These are phyloP conservation scores for Euplagia quadripunctaria DNA, from an alignment of 2,888 invertebrate genomes.

Conservation along the genomic window DNA sequence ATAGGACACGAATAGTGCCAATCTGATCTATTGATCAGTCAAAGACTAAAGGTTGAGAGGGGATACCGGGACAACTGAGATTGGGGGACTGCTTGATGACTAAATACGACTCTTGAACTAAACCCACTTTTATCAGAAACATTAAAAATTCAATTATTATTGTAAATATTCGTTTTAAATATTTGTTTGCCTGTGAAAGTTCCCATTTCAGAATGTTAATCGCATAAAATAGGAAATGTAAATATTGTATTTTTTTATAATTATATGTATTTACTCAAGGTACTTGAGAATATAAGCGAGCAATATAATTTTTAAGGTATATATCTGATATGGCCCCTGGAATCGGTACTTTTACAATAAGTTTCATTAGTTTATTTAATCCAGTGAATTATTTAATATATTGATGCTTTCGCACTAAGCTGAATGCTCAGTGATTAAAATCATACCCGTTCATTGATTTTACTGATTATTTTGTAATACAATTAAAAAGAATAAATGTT, in stretches of 20 bases:
- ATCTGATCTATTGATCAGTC: neutral
- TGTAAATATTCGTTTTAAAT: slow-evolving; percentile 55
- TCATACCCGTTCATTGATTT: slow-evolving; percentile 26
- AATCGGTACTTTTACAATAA: slow-evolving; percentile 64
- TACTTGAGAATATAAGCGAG: slow-evolving; percentile 66
- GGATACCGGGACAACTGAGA: neutral
- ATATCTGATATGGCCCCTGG: slow-evolving; percentile 56
- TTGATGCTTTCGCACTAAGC: slow-evolving; percentile 59
- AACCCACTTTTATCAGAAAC: slow-evolving; percentile 1
- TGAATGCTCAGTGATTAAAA: slow-evolving; percentile 40
- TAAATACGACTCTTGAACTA: neutral
- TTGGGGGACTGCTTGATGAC: neutral
- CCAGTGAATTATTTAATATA: slow-evolving; percentile 74
- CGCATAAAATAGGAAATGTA: slow-evolving; percentile 64
- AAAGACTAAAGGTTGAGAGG: too few species aligned
- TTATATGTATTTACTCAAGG: slow-evolving; percentile 65
- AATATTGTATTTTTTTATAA: slow-evolving; percentile 74
- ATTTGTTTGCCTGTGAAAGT: slow-evolving; percentile 48
- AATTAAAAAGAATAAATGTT: neutral
- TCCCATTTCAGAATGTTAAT: slow-evolving; percentile 49
- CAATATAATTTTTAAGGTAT: slow-evolving; percentile 58
- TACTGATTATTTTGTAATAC: slow-evolving; percentile 2
- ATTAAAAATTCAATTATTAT: slow-evolving; percentile 45
- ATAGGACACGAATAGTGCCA: neutral
- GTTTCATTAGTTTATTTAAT: slow-evolving; percentile 58